A percentile compares a stretch with the other conserved stretches of the same genome.
Conservation (phyloP, 1,140 invertebrate genomes). For the Cataglyphis hispanica region DNA sequence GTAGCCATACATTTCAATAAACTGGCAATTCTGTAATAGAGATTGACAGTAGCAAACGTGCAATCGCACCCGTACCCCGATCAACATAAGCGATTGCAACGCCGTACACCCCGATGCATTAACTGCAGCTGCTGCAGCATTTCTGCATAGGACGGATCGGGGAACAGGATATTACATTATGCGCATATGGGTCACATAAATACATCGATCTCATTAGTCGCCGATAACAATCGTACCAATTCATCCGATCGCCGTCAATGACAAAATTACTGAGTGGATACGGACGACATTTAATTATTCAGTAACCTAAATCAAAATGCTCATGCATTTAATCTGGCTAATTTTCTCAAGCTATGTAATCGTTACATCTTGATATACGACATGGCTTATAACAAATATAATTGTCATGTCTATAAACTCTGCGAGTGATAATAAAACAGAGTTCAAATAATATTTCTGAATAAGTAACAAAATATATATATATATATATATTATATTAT, state of each 20-base stretch:
- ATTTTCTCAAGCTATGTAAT: constrained; percentile 39
- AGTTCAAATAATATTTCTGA: not conserved
- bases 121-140: constrained; percentile 83
- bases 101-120: constrained; percentile 81
- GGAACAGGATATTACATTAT: constrained; percentile 81
- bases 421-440: not conserved
- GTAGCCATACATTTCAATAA: constrained; percentile 49
- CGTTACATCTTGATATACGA: constrained; percentile 9
- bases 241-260: constrained; percentile 68
- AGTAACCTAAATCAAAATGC: constrained; percentile 51
- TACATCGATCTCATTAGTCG: constrained; percentile 82
- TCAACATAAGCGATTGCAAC: constrained; percentile 73
- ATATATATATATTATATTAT: no score
- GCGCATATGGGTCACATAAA: constrained; percentile 84
- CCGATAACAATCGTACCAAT: constrained; percentile 75
- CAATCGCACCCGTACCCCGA: constrained; percentile 72
- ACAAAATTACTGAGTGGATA: constrained; percentile 56
- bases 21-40: constrained; percentile 59
- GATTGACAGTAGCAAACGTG: constrained; percentile 59
- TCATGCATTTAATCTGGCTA: constrained; percentile 46
- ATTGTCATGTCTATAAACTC: not conserved
- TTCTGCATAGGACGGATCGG: constrained; percentile 79
- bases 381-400: not conserved
- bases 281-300: constrained; percentile 55
- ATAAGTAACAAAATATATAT: not conserved